Evolutionary conservation across 1,140 invertebrate species (phyloP), one percentile per base, ranked within the genome.

Genomic region (Lepidostoma basale): DNA sequence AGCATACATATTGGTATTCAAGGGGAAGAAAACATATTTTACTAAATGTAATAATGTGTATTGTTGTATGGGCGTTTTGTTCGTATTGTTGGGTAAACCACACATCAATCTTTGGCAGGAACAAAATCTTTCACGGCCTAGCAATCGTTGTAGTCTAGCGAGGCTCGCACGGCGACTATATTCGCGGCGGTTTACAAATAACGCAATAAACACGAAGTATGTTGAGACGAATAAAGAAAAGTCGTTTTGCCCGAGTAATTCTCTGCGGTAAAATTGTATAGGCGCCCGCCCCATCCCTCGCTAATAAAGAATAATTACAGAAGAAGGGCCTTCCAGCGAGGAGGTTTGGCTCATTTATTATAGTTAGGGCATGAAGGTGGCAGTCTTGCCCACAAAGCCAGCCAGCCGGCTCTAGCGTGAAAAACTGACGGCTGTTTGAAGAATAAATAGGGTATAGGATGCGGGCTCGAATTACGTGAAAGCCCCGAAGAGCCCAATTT

Each of bases 251-350:
- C 9, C 54, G 54, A 23, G 54, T 23, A 59, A 59, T 40, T 39
- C 18, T 23, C 9, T 40, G 54, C 22, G 54, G 33, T 22, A 39
- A 59, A 59, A 59, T 59, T 59, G 30, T 59, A 59, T 49, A 63
- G 39, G 20, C 39, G 18, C 26, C 60, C 60, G 49, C 45, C 47
- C 60, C 59, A 9, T 18, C 59, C 40, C 52, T 30, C 40, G 62
- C 65, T 71, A 71, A 71, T 71, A 71, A 71, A 71, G 69, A 71
- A 71, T 71, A 71, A 71, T 71, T 71, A 68, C 56, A 49, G 54
- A 25, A 25, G 60, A 30, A 45, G 49, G 47, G 52, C 30, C 64
- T 63, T 64, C 65, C 30, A 62, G 44, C 39, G 33, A 22, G 65
- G 20, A 26, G 60, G 14, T 42, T 59, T 39, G 18, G 64, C 59